Evolutionary conservation across 2,113 vertebrate genomes (phyloP).

Genomic region (Loxodonta africana): DNA sequence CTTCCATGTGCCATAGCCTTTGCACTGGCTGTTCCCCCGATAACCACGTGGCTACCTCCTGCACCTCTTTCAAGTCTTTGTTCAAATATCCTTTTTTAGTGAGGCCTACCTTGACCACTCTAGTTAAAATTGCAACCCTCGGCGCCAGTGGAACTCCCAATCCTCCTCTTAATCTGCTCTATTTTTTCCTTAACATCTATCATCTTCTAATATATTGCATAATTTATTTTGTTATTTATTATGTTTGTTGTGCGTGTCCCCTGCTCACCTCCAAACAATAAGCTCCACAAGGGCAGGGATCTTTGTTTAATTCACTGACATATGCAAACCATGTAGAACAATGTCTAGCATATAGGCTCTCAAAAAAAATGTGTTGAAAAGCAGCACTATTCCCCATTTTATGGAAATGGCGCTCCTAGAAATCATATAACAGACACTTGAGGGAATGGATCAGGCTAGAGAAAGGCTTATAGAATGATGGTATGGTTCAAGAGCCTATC

Average conservation of each 20-base stretch:
- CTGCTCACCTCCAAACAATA: not conserved
- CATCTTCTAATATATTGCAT: not conserved
- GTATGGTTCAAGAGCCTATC: not conserved
- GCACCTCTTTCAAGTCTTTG: not conserved
- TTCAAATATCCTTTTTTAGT: not conserved
- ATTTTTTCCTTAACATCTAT: not conserved
- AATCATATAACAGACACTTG: not conserved
- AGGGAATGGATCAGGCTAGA: not conserved
- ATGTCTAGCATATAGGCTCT: not conserved
- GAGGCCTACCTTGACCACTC: not conserved
- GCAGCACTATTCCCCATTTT: not conserved
- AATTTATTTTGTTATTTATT: not conserved
- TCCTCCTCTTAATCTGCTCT: not conserved
- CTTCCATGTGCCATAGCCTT: not conserved
- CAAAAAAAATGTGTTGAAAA: not conserved
- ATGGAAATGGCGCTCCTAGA: not conserved
- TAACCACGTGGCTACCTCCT: not conserved
- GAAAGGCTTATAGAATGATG: not conserved
- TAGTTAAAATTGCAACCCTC: not conserved
- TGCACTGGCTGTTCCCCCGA: not conserved
- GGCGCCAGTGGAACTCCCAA: not conserved
- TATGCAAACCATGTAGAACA: not conserved
- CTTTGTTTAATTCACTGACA: not conserved
- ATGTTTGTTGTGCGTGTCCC: not conserved
- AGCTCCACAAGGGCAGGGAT: not conserved